Conservation (phyloP, 2,888 invertebrate genomes). For the Drosophila mimica region DNA sequence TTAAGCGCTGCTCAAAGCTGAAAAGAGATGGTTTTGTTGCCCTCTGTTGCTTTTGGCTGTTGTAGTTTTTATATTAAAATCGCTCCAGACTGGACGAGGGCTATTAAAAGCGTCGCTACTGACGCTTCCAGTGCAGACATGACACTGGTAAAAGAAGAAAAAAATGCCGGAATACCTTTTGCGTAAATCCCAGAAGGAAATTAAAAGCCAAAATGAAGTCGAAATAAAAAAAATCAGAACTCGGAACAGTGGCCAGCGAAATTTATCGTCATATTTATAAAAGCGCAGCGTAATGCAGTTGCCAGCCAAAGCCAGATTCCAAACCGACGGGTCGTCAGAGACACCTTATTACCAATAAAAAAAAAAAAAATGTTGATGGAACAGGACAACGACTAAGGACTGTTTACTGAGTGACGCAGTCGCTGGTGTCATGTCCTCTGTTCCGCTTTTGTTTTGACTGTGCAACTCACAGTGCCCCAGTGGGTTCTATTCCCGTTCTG, state of each 20-base stretch:
- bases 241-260: slow-evolving; percentile 49
- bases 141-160: slow-evolving; percentile 19
- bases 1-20: slow-evolving; percentile 36
- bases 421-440: slow-evolving; percentile 60
- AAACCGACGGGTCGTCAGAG: slow-evolving; percentile 47
- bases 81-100: slow-evolving; percentile 68
- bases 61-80: slow-evolving; percentile 78
- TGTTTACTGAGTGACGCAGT: slow-evolving; percentile 61
- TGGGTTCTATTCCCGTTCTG: slow-evolving; percentile 2
- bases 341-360: slow-evolving; percentile 55
- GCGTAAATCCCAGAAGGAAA: slow-evolving; percentile 79
- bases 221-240: slow-evolving; percentile 37
- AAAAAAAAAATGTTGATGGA: slow-evolving; percentile 8
- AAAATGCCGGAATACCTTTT: slow-evolving; percentile 61
- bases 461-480: slow-evolving; percentile 6
- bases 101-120: slow-evolving; percentile 66
- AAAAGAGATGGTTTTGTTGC: slow-evolving; percentile 52
- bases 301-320: slow-evolving; percentile 26
- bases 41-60: slow-evolving; percentile 50
- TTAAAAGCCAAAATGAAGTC: slow-evolving; percentile 78
- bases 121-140: slow-evolving; percentile 43
- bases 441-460: slow-evolving; percentile 38
- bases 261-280: slow-evolving; percentile 75
- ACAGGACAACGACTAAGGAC: slow-evolving; percentile 40
- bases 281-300: slow-evolving; percentile 60